A percentile compares a stretch with the other conserved stretches of the same genome.
Conservation (phyloP, 2,797 vertebrate genomes). For the Leptatherina wallacei region DNA sequence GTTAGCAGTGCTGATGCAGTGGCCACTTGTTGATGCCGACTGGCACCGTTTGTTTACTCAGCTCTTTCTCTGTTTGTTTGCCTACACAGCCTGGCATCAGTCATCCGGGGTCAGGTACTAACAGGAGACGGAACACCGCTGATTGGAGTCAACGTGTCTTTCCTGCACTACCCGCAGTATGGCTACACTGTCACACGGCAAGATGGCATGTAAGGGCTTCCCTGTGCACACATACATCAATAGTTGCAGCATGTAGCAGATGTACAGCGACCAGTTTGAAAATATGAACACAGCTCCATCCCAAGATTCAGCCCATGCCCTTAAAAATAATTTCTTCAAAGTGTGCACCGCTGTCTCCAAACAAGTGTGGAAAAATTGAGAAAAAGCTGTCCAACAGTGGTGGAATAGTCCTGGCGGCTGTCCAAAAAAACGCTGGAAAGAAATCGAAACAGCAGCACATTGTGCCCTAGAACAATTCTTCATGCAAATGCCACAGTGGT, state of each 20-base stretch:
- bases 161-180: constrained; percentile 92
- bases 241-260: neutral
- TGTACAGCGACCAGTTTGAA: neutral
- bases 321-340: constrained; percentile 12
- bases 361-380: constrained; percentile 20
- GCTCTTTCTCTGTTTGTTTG: constrained; percentile 68
- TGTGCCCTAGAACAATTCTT: constrained; percentile 70
- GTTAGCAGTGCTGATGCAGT: constrained; percentile 26
- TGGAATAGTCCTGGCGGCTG: constrained; percentile 45
- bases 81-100: constrained; percentile 89
- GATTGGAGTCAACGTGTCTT: constrained; percentile 97
- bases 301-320: constrained; percentile 25
- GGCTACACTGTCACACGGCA: constrained; percentile 95
- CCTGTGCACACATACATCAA: constrained; percentile 11
- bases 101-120: constrained; percentile 96
- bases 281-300: constrained; percentile 29
- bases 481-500: constrained; percentile 76
- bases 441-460: constrained; percentile 64
- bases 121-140: constrained; percentile 96
- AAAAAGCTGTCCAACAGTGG: constrained; percentile 29
- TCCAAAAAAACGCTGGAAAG: constrained; percentile 52
- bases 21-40: constrained; percentile 36
- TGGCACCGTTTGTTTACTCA: constrained; percentile 65
- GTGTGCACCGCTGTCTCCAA: constrained; percentile 7
- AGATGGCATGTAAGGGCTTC: constrained; percentile 94